Base-by-base conservation (phyloP, 2,888 invertebrate species). In the Eurois occulta region DNA sequence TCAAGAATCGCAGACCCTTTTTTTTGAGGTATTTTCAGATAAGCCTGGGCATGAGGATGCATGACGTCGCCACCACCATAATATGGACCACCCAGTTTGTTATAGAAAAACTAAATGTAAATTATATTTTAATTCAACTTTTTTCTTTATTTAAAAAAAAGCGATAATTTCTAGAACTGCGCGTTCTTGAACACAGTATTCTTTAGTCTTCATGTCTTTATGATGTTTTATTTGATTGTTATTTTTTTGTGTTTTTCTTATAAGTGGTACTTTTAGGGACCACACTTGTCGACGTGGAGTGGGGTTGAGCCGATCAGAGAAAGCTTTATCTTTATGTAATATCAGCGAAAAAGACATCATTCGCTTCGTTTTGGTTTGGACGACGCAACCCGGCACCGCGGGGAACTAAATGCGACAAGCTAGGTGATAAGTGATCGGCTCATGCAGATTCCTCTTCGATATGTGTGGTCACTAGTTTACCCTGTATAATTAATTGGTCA, bases 141-240 rank as follows among this genome's bases (percentile, higher is more conserved):
- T 52, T n/a, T n/a, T 28, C 18, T 46, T 5, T 46, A 16, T 46
- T 16, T 46, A 43, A 43, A 43, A 43, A 18, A 21, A 28, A 41
- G 4, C 3, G 21, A 21, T 55, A 28, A 24, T 8, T 69, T 66
- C 43, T 38, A 43, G 35, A 38, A 65, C 64, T 66, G 24, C 35
- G 72, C 64, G 72, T 77, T 72, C 52, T 77, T 46, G 24, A 55
- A 69, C 10, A 41, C 60, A 78, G 67, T 73, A 77, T 77, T 72
- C n/a, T 76, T 60, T 62, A 48, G 38, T 70, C 65, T 77, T 70
- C 46, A 16, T 38, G 5, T 68, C 21, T 41, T 24, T 28, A 21
- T 21, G 13, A 3, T 16, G 43, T 28, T 64, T 70, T 41, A 77
- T 60, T 75, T 38, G 48, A 48, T 32, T 75, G 18, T 52, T 64